Base-by-base conservation (phyloP, 2,888 invertebrate genomes). In the Drosophila recens region DNA sequence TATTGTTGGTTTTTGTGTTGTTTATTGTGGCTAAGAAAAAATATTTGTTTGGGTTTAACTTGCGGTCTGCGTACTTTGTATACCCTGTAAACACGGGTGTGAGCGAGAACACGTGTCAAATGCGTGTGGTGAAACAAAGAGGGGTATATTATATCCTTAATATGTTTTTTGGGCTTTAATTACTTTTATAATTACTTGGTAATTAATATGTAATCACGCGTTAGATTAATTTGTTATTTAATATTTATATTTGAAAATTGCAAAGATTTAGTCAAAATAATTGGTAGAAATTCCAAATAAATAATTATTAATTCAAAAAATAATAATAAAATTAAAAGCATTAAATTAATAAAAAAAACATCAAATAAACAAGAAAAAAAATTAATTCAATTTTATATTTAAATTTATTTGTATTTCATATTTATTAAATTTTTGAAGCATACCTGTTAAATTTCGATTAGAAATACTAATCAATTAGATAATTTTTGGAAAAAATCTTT, bases 21-120 rank as follows among this genome's bases (percentile, higher is more conserved):
- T 67, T 43, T 51, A 61, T 67, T 67, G 68, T 20, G 73, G 79
- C 56, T 63, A 65, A 64, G 67, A 45, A 36, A 51, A 56, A 77
- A 54, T 74, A 52, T 82, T 71, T 74, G 68, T 17, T 34, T 53
- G 61, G 43, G 48, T 27, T 62, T 70, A 46, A 48, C 58, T 56
- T 64, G 63, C 36, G 66, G 65, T 54, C 40, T 30, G 13, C 17
- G 11, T 36, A 36, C 45, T 36, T 20, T 49, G 43, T 40, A 75
- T 71, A 72, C 77, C 59, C 74, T 66, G 53, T 64, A 51, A 51
- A n/a, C 30, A 13, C 13, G n/a, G 10, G 10, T 1, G 51, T 11
- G n/a, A 20, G 11, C 8, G 23, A n/a, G 13, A 13, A 13, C 30
- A 46, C 15, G 45, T 38, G 62, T 1, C 36, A 38, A 56, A 10